Percentiles rank a stretch among this genome's conserved stretches.
phyloP scores from a whole-genome alignment of 2,797 vertebrate genomes.

The Nyctibius grandis region DNA sequence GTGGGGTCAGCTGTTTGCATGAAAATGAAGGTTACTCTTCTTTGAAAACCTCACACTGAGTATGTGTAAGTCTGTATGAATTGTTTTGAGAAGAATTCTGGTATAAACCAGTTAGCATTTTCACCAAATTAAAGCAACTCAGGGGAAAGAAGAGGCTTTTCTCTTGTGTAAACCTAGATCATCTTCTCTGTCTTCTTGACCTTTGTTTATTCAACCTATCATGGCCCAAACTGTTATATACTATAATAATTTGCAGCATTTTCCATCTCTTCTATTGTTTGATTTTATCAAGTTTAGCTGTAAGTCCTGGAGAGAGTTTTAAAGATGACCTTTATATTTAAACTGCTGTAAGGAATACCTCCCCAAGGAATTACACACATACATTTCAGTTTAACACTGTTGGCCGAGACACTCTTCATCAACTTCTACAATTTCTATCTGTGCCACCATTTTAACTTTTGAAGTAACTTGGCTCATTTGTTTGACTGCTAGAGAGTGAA shows the following conservation, averaged over 20 bases:
- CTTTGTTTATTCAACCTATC: background rate
- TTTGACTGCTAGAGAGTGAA: background rate
- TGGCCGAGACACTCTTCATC: background rate
- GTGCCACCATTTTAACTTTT: background rate
- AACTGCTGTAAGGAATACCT: background rate
- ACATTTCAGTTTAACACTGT: background rate
- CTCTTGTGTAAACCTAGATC: background rate
- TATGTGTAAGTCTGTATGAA: background rate
- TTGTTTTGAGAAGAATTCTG: background rate
- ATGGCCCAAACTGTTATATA: background rate
- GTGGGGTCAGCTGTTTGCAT: background rate
- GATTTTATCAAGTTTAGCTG: background rate
- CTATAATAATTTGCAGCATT: background rate
- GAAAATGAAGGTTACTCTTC: background rate
- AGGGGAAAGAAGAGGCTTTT: background rate
- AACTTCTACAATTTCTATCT: background rate
- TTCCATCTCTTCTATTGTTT: background rate
- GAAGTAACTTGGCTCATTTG: background rate
- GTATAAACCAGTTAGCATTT: background rate
- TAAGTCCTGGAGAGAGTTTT: background rate
- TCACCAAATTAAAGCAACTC: background rate
- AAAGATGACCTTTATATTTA: background rate
- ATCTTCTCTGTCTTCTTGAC: background rate
- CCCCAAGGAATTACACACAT: background rate
- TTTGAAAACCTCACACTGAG: background rate